Base-by-base conservation (phyloP, 2,113 vertebrate species). In the Thunnus thynnus region DNA sequence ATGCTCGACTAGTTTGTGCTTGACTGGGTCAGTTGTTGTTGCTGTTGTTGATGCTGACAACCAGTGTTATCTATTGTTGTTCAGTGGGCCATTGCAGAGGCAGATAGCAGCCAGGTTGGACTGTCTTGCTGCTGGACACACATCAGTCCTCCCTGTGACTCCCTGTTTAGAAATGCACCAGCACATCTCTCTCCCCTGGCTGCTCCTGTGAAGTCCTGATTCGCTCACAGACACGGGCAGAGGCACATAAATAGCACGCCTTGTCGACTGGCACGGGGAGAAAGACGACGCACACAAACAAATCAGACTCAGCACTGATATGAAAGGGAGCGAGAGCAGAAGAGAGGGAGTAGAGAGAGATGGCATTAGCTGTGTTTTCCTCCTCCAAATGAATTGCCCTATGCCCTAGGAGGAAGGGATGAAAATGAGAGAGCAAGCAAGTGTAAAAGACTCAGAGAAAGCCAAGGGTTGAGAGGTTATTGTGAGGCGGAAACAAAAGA, bases 101-200 rank as follows among this genome's bases (percentile, higher is more conserved):
- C 73, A 80, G 89, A 91, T 85, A 87, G 80, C 68, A 54, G 79
- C 76, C 89, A 91, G 86, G 82, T 87, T 90, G 87, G 90, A 85
- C 86, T 71, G 78, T 86, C 83, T 88, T 82, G 78, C 84, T 85
- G 88, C 87, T 92, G 93, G 92, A 91, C 91, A 86, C 90, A 89
- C 86, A 88, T 91, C 89, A 93, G 86, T 90, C 88, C 81, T 90
- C 86, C 65, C 72, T 68, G 70, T 82, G 84, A 84, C 86, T 85
- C 82, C 86, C 81, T 91, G 89, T 93, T 93, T 91, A 89, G 77
- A 91, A 87, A 93, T 92, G 91, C 90, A 91, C 80, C 87, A 80
- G 85, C 87, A 81, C 89, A 88, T 83, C 88, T 81, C 78, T 79
- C 84, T 85, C 82, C 80, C 87, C 73, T 71, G 88, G 89, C 90